phyloP scores from a whole-genome alignment of 2,797 vertebrate genomes.

The Gadopsis bispinosus region DNA sequence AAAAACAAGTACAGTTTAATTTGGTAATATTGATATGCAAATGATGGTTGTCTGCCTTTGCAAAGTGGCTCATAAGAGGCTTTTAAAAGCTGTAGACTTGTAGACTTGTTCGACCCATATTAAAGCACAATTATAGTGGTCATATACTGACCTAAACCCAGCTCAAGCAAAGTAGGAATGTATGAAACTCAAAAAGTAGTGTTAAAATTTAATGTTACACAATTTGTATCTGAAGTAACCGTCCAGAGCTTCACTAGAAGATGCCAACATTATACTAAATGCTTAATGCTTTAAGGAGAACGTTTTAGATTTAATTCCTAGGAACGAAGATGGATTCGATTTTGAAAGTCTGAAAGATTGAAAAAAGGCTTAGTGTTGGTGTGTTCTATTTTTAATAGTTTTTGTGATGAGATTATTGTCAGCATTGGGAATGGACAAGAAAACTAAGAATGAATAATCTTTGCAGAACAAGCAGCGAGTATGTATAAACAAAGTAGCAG shows the following conservation, averaged over 20 bases:
- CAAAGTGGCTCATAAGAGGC: background rate
- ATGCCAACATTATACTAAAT: background rate
- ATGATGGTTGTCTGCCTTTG: conserved; percentile 4
- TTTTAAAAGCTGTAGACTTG: conserved; percentile 30
- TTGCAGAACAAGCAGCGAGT: background rate
- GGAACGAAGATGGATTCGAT: background rate
- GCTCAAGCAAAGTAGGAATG: background rate
- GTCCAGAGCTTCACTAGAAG: background rate
- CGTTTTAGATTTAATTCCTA: background rate
- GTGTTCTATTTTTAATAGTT: background rate
- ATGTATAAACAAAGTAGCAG: background rate
- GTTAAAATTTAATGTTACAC: background rate
- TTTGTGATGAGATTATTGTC: background rate
- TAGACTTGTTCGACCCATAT: background rate
- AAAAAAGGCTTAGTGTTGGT: background rate
- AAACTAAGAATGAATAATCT: conserved; percentile 8
- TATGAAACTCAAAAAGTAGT: background rate
- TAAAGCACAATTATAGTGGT: conserved; percentile 18
- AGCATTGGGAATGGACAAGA: background rate
- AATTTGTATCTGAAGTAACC: background rate
- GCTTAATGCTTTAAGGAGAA: background rate
- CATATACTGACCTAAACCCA: background rate
- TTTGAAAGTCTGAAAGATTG: no score
- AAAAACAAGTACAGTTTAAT: conserved; percentile 21
- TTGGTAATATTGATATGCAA: conserved; percentile 21